Conservation (phyloP, 2,113 vertebrate genomes). For the Progne subis region DNA sequence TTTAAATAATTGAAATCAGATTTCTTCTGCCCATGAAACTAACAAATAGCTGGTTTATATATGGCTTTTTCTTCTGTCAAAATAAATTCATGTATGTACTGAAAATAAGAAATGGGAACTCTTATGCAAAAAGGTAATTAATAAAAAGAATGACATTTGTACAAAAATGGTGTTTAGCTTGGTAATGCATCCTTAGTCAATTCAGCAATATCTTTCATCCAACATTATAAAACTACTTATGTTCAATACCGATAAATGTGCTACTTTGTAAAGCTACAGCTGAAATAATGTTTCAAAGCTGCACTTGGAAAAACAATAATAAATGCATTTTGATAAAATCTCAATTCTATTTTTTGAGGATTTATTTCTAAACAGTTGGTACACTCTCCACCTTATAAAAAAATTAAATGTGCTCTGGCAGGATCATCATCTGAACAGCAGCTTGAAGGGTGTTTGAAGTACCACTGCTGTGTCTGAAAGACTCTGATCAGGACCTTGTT, state of each 20-base stretch:
- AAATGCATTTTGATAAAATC: constrained; percentile 55
- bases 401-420: not conserved
- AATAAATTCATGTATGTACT: not conserved
- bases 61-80: not conserved
- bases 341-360: not conserved
- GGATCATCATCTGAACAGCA: constrained; percentile 12
- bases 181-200: not conserved
- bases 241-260: constrained; percentile 49
- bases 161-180: not conserved
- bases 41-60: not conserved
- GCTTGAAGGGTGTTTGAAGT: not conserved
- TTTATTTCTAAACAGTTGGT: not conserved
- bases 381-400: not conserved
- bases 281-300: constrained; percentile 30
- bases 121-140: not conserved
- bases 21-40: not conserved
- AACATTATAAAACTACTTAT: constrained; percentile 26
- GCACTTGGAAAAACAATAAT: constrained; percentile 59
- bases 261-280: constrained; percentile 47
- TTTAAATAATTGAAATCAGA: not conserved
- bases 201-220: not conserved
- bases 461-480: not conserved
- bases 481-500: not conserved
- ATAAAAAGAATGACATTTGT: not conserved
- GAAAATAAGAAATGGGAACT: not conserved